A percentile compares a stretch with the other conserved stretches of the same genome.
Conservation (phyloP, 2,888 invertebrate species). For the Dioctria linearis region DNA sequence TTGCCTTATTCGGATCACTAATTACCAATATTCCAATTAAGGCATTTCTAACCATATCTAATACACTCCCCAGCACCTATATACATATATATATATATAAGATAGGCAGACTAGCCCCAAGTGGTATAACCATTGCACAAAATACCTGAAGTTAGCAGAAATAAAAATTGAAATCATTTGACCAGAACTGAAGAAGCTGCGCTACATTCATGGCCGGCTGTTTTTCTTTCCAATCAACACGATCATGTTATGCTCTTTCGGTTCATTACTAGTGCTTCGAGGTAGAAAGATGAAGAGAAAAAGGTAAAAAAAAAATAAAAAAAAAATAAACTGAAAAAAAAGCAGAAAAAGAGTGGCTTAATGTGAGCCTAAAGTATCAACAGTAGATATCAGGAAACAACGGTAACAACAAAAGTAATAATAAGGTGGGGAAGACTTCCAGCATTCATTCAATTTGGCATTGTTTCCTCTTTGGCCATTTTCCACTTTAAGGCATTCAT, state of each 20-base stretch:
- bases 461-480: slow-evolving; percentile 52
- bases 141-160: slow-evolving; percentile 24
- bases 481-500: slow-evolving; percentile 54
- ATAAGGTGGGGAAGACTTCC: slow-evolving; percentile 53
- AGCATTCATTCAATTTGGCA: slow-evolving; percentile 53
- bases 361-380: slow-evolving; percentile 48
- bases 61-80: background rate
- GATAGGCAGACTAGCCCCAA: too few species aligned
- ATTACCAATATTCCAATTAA: slow-evolving; percentile 49
- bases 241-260: slow-evolving; percentile 53
- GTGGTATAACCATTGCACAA: background rate
- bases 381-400: slow-evolving; percentile 52
- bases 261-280: slow-evolving; percentile 53
- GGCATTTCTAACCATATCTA: slow-evolving; percentile 28
- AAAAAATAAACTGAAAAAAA: too few species aligned
- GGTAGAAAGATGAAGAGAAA: slow-evolving; percentile 7
- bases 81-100: background rate
- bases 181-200: slow-evolving; percentile 48
- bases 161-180: slow-evolving; percentile 45
- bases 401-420: slow-evolving; percentile 53
- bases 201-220: slow-evolving; percentile 21
- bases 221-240: slow-evolving; percentile 53
- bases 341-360: slow-evolving; percentile 32
- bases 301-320: slow-evolving; percentile 3
- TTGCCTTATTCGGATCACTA: slow-evolving; percentile 41